These are phyloP conservation scores for Calliphora vicina DNA, from an alignment of 1,140 invertebrate genomes.

Conservation along the genomic window DNA sequence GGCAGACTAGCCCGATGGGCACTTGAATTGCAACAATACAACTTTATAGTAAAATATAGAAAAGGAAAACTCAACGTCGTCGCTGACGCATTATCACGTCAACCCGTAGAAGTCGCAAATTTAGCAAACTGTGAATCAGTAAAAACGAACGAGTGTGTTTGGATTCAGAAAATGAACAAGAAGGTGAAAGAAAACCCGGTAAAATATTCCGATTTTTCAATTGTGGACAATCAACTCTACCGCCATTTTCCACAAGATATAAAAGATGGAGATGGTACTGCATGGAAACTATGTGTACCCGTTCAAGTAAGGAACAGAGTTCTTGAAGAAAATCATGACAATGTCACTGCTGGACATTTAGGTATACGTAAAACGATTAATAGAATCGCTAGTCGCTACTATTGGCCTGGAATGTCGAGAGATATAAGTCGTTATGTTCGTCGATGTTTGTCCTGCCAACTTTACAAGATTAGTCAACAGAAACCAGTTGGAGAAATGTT, in stretches of 20 bases:
- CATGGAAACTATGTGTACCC: not conserved
- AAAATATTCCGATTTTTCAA: not conserved
- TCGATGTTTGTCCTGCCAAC: not conserved
- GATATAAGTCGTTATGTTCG: not conserved
- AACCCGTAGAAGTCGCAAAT: not conserved
- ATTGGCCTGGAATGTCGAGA: constrained; percentile 30
- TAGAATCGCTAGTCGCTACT: not conserved
- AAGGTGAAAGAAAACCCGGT: not conserved
- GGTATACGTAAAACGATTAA: constrained; percentile 11
- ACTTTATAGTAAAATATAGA: not conserved
- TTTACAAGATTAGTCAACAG: not conserved
- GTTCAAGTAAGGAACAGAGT: not conserved
- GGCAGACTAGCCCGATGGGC: not conserved
- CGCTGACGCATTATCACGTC: not conserved
- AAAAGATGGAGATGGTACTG: not conserved
- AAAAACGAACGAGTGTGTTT: not conserved
- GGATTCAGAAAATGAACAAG: not conserved
- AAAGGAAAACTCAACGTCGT: not conserved
- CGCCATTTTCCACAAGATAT: not conserved
- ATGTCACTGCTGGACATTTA: not conserved
- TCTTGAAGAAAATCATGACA: not conserved
- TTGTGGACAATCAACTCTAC: not conserved
- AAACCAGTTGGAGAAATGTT: constrained; percentile 1
- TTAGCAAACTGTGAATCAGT: too few relatives aligned
- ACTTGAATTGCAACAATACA: not conserved